Conservation (phyloP, 2,888 invertebrate species). For the Villa cingulata region DNA sequence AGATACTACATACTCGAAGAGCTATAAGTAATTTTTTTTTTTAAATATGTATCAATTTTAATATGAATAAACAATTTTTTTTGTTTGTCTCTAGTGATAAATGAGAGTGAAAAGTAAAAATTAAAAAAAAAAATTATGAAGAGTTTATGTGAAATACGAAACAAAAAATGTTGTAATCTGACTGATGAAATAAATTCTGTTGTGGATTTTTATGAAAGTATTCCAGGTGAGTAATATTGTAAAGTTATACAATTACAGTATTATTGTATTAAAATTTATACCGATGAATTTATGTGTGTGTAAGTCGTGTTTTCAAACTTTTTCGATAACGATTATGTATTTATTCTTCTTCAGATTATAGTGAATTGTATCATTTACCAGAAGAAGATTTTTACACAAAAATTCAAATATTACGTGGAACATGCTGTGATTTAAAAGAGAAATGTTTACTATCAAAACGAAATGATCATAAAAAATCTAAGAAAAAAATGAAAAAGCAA, state of each 20-base stretch:
- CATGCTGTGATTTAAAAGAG: constrained; percentile 4
- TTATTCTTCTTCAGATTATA: constrained; percentile 41
- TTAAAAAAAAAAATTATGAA: not conserved
- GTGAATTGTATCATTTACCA: constrained; percentile 60
- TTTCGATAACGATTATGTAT: no score
- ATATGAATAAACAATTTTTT: no score
- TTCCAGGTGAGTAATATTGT: constrained; percentile 47
- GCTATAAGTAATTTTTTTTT: no score
- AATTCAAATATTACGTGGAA: constrained; percentile 49
- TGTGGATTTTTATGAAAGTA: constrained; percentile 60
- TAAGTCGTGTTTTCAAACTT: no score
- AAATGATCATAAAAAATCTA: not conserved
- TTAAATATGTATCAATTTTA: no score
- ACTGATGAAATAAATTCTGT: constrained; percentile 43
- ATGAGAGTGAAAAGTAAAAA: no score
- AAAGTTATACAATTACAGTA: no score
- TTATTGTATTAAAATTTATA: no score
- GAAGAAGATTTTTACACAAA: constrained; percentile 62
- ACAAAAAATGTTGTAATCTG: not conserved
- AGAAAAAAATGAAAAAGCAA: no score
- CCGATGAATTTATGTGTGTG: no score
- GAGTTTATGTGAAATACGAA: not conserved
- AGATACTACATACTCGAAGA: no score
- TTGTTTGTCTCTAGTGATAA: no score
- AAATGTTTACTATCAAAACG: not conserved